phyloP scores from a whole-genome alignment of 2,113 vertebrate species.

The Isichthys henryi region DNA sequence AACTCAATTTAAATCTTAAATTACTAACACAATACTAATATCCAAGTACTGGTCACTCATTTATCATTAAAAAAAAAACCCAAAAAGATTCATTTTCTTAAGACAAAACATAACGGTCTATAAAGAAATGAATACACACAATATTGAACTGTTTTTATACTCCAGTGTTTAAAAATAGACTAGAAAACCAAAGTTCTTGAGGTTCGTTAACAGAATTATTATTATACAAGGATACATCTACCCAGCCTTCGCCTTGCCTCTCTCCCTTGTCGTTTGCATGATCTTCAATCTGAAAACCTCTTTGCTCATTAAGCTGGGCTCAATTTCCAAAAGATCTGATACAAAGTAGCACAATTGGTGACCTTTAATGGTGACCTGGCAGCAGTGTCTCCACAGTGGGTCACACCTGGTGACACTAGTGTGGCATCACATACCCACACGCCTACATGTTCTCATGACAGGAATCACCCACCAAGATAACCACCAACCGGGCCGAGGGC shows the following conservation, averaged over 20 bases:
- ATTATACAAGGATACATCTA: background rate
- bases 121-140: constrained; percentile 14
- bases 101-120: constrained; percentile 14
- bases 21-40: constrained; percentile 21
- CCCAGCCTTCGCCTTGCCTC: background rate
- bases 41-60: constrained; percentile 15
- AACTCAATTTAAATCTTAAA: constrained; percentile 14
- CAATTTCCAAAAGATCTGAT: background rate
- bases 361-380: background rate
- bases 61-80: background rate
- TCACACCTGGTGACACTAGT: background rate
- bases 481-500: background rate
- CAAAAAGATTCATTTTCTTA: constrained; percentile 6
- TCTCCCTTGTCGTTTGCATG: background rate
- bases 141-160: constrained; percentile 12
- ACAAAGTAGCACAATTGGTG: background rate
- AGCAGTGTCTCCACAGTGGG: background rate
- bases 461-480: background rate
- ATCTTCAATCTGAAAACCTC: background rate
- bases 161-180: constrained; percentile 26
- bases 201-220: background rate
- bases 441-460: background rate
- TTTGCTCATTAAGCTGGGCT: background rate
- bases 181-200: constrained; percentile 18
- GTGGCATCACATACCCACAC: background rate